These are phyloP conservation scores for Mobula hypostoma DNA, from an alignment of 2,113 vertebrate species.

Conservation along the genomic window DNA sequence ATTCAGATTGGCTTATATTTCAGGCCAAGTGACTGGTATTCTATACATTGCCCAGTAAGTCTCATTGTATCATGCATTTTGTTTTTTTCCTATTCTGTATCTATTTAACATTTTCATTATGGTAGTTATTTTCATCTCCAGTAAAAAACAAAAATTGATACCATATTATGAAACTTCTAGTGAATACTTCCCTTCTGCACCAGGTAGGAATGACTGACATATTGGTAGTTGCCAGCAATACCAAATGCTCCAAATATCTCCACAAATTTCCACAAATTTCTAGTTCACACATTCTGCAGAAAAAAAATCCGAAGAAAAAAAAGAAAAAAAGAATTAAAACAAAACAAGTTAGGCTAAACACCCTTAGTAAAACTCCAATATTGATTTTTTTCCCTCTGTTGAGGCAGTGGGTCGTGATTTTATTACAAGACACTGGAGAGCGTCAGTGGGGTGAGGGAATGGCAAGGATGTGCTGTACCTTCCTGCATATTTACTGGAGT, in stretches of 20 bases:
- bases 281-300: not conserved
- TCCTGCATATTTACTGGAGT: not conserved
- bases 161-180: not conserved
- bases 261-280: not conserved
- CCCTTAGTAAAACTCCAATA: not conserved
- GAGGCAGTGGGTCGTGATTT: too few relatives aligned
- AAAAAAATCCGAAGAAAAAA: not conserved
- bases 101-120: not conserved
- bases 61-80: not conserved
- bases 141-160: not conserved
- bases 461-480: not conserved
- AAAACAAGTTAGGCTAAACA: not conserved
- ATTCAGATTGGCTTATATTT: not conserved
- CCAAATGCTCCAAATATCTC: not conserved
- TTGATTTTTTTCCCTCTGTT: not conserved
- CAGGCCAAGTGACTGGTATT: not conserved
- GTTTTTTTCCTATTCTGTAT: not conserved
- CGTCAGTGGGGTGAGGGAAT: not conserved
- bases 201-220: too few relatives aligned
- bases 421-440: not conserved
- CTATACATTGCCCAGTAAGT: not conserved
- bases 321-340: not conserved
- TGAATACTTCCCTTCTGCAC: not conserved
- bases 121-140: not conserved
- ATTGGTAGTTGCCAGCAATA: not conserved